phyloP scores from a whole-genome alignment of 2,888 invertebrate genomes.

The Melipona bicolor region DNA sequence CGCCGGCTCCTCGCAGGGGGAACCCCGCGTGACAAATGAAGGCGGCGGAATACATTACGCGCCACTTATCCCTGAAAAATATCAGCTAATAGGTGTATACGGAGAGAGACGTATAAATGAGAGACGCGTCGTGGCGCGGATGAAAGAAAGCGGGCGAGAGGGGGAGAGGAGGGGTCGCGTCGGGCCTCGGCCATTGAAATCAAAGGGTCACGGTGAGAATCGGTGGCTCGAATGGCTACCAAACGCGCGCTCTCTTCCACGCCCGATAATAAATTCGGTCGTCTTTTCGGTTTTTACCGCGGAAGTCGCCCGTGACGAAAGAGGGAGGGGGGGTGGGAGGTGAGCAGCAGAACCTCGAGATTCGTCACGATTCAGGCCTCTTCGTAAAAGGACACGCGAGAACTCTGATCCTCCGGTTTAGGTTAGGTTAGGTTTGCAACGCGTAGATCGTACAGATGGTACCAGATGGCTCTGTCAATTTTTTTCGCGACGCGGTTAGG shows the following conservation, averaged over 20 bases:
- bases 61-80: conserved; percentile 67
- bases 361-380: too few relatives aligned
- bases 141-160: conserved; percentile 61
- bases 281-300: background rate
- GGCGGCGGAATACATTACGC: conserved; percentile 66
- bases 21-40: conserved; percentile 65
- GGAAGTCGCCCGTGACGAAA: too few relatives aligned
- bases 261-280: conserved; percentile 51
- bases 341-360: too few relatives aligned
- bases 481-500: too few relatives aligned
- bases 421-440: too few relatives aligned
- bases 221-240: conserved; percentile 38
- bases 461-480: too few relatives aligned
- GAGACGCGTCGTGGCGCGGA: conserved; percentile 36
- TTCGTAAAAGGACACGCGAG: too few relatives aligned
- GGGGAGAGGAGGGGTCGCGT: background rate
- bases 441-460: too few relatives aligned
- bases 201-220: conserved; percentile 55
- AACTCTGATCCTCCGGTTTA: too few relatives aligned
- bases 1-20: conserved; percentile 23
- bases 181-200: conserved; percentile 56
- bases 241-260: conserved; percentile 10
- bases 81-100: conserved; percentile 67
- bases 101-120: conserved; percentile 49
- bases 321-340: too few relatives aligned